A percentile compares a stretch with the other conserved stretches of the same genome.
phyloP scores from a whole-genome alignment of 2,888 invertebrate genomes.

The Hofmannophila pseudospretella region DNA sequence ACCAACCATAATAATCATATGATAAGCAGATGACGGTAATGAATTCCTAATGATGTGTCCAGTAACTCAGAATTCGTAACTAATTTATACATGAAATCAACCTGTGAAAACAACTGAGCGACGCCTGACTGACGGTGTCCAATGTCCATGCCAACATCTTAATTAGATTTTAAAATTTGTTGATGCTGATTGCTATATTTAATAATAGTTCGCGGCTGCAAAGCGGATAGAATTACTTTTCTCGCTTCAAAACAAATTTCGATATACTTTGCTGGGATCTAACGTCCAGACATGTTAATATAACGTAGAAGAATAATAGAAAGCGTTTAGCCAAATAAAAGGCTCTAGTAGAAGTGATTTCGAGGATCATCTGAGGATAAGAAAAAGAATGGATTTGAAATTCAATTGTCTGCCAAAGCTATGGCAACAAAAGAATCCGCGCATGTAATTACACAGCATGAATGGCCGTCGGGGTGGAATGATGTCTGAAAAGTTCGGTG shows the following conservation, averaged over 20 bases:
- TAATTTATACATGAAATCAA: too few species aligned
- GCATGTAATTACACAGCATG: conserved; percentile 55
- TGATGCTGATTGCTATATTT: conserved; percentile 6
- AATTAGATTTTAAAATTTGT: conserved; percentile 14
- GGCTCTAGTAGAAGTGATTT: conserved; percentile 23
- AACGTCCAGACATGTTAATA: conserved; percentile 35
- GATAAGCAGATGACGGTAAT: too few species aligned
- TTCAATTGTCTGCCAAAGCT: conserved; percentile 52
- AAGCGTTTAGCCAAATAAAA: conserved; percentile 23
- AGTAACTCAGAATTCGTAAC: too few species aligned
- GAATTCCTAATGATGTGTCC: too few species aligned
- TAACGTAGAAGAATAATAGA: conserved; percentile 22
- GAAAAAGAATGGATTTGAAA: conserved; percentile 42
- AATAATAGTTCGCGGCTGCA: conserved; percentile 9
- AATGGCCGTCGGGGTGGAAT: conserved; percentile 42
- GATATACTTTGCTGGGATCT: conserved; percentile 15
- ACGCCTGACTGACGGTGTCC: conserved; percentile 7
- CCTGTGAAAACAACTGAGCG: conserved; percentile 7
- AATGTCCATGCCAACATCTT: conserved; percentile 18
- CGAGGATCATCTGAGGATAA: conserved; percentile 35
- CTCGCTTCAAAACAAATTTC: conserved; percentile 9
- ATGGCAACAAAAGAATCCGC: conserved; percentile 47
- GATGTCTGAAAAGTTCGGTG: conserved; percentile 57
- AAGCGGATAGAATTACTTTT: conserved; percentile 5
- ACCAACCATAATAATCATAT: too few species aligned